These are phyloP conservation scores for Cliona cf. orientalis DNA, from an alignment of 37 sponge, comb jelly and placozoan genomes.

Conservation along the genomic window DNA sequence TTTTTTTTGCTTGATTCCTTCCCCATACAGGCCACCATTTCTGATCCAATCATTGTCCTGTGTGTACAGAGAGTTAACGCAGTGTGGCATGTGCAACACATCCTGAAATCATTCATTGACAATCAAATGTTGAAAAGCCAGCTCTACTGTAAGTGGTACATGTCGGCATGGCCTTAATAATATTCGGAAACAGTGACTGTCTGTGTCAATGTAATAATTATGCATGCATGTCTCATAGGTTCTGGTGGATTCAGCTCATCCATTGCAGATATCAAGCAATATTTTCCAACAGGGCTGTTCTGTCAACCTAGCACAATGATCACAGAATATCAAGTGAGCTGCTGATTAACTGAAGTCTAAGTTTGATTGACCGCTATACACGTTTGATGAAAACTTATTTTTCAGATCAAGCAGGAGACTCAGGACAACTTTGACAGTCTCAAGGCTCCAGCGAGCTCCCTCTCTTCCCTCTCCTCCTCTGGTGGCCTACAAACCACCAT, in stretches of 20 bases:
- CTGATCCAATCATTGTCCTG: slow-evolving; percentile 35
- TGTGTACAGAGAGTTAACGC: slow-evolving; percentile 68
- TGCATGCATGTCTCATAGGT: slow-evolving; percentile 12
- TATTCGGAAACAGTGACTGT: neutral
- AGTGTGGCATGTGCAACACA: slow-evolving; percentile 61
- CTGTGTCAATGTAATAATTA: neutral
- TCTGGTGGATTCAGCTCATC: slow-evolving; percentile 40
- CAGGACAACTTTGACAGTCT: neutral
- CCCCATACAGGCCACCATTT: neutral
- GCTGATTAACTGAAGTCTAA: too few relatives aligned
- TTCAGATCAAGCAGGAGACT: slow-evolving; percentile 5
- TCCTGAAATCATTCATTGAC: slow-evolving; percentile 38
- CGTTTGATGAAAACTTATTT: too few relatives aligned
- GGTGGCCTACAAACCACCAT: neutral
- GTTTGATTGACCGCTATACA: too few relatives aligned
- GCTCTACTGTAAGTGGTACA: neutral
- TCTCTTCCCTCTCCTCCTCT: neutral
- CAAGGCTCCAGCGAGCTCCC: neutral
- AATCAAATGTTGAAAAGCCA: neutral
- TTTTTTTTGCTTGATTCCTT: neutral
- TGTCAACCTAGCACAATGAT: neutral
- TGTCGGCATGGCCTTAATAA: neutral
- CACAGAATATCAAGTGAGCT: slow-evolving; percentile 32
- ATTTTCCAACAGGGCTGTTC: slow-evolving; percentile 62
- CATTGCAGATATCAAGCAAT: slow-evolving; percentile 25